Evolutionary conservation across 2,113 vertebrate species (phyloP), one percentile per base, ranked within the genome.

Genomic region (Potamarius usumacintae): DNA sequence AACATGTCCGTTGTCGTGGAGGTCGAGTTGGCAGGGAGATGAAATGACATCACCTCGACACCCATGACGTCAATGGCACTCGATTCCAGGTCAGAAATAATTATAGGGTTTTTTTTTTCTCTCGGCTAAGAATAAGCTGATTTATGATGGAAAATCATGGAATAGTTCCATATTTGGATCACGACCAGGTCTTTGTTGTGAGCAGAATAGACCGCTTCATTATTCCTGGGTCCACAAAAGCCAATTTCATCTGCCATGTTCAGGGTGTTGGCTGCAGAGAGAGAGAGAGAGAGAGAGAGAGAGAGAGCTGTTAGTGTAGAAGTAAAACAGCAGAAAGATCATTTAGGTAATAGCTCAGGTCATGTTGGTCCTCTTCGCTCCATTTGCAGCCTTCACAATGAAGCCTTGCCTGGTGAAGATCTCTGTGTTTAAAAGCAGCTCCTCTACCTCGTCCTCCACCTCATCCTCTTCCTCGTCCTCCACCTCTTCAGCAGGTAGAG

Each of bases 241-340:
- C 15, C 79, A 88, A 78, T 85, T 82, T 88, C 27, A 77, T 89
- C 58, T 87, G 89, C 91, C 88, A 83, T 76, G 83, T 91, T 34
- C 67, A 84, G 55, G 88, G 77, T 58, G 50, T 63, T 77, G 25
- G 85, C 89, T 78, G 83, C 50, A 12, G 84, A 57, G 62, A 83
- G 55, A 74, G 77, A 7, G 63, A 52, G 72, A 27, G 12, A 69
- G n/a, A 67, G 27, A 69, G 65, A 67, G 67, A 42, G 15, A 72
- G 30, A 72, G 71, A 74, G 18, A 76, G 52, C 53, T 55, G 79
- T 74, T 74, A 87, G 14, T 52, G 85, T 27, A 76, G 34, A 83
- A 55, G 50, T 72, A 30, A 76, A 48, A 57, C 72, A 76, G 34
- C 22, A 78, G 76, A 42, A 57, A 63, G 34, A 80, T 11, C 58